A percentile compares a stretch with the other conserved stretches of the same genome.
phyloP scores from a whole-genome alignment of 2,888 invertebrate genomes.

The Cetonia aurata region DNA sequence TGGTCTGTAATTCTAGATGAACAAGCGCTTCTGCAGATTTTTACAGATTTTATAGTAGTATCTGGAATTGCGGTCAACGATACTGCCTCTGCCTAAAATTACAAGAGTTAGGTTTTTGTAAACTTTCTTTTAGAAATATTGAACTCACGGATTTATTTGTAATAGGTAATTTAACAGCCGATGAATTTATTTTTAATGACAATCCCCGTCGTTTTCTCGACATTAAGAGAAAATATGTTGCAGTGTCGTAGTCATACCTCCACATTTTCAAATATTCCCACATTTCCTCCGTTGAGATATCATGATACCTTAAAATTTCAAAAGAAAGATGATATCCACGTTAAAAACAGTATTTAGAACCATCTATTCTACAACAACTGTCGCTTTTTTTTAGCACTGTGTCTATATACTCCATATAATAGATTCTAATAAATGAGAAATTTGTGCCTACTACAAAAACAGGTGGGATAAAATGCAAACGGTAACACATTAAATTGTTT shows the following conservation, averaged over 20 bases:
- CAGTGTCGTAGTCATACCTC: constrained; percentile 79
- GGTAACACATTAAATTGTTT: too few relatives aligned
- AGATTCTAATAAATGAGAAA: too few relatives aligned
- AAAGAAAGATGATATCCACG: background rate
- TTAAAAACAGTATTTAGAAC: too few relatives aligned
- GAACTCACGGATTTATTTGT: constrained; percentile 52
- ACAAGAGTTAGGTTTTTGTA: background rate
- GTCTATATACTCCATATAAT: too few relatives aligned
- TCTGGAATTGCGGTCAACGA: background rate
- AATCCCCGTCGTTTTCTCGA: constrained; percentile 71
- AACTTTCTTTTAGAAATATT: background rate
- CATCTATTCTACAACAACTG: too few relatives aligned
- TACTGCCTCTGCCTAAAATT: constrained; percentile 41
- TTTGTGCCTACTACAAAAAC: too few relatives aligned
- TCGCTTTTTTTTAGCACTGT: too few relatives aligned
- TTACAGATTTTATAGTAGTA: background rate
- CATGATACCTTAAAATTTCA: constrained; percentile 52
- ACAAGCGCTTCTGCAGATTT: constrained; percentile 19
- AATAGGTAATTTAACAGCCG: constrained; percentile 54
- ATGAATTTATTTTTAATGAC: constrained; percentile 64
- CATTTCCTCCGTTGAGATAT: constrained; percentile 63
- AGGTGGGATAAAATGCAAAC: too few relatives aligned
- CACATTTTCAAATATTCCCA: constrained; percentile 69
- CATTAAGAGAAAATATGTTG: constrained; percentile 79
- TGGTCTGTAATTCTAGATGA: constrained; percentile 8